phyloP scores from a whole-genome alignment of 2,888 invertebrate genomes.

The Diarsia mendica region DNA sequence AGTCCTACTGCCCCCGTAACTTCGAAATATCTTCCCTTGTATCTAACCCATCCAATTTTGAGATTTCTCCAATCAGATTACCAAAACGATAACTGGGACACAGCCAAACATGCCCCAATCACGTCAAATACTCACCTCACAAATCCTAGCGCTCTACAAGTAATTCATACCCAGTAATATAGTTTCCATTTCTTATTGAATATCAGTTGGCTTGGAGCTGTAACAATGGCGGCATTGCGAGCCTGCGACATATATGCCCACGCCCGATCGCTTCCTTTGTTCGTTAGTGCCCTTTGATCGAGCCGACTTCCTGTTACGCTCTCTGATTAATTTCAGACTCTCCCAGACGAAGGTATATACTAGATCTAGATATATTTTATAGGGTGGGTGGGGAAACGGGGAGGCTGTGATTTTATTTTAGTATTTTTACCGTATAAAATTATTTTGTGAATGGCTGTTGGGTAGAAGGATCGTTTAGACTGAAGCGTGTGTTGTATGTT shows the following conservation, averaged over 20 bases:
- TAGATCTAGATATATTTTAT: slow-evolving; percentile 49
- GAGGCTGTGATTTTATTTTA: slow-evolving; percentile 31
- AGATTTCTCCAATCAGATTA: neutral
- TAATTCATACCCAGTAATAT: slow-evolving; percentile 25
- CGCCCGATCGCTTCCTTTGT: slow-evolving; percentile 66
- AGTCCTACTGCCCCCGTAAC: neutral
- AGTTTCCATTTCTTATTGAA: slow-evolving; percentile 61
- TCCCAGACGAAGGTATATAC: slow-evolving; percentile 58
- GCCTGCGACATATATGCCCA: slow-evolving; percentile 57
- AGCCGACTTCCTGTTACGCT: slow-evolving; percentile 64
- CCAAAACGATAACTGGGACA: neutral
- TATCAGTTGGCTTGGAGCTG: slow-evolving; percentile 47
- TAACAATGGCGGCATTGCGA: slow-evolving; percentile 47
- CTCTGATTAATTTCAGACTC: slow-evolving; percentile 66
- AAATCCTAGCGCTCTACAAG: slow-evolving; percentile 29
- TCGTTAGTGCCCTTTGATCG: slow-evolving; percentile 66
- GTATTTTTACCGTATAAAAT: slow-evolving; percentile 21
- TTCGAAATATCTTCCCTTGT: neutral
- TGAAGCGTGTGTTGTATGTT: neutral
- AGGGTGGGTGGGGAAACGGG: slow-evolving; percentile 14
- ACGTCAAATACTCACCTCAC: neutral
- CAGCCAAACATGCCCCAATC: neutral
- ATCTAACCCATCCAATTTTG: neutral
- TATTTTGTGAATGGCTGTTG: slow-evolving; percentile 27
- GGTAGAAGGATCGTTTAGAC: neutral